phyloP scores from a whole-genome alignment of 1,140 invertebrate genomes.

The Oryzaephilus surinamensis region DNA sequence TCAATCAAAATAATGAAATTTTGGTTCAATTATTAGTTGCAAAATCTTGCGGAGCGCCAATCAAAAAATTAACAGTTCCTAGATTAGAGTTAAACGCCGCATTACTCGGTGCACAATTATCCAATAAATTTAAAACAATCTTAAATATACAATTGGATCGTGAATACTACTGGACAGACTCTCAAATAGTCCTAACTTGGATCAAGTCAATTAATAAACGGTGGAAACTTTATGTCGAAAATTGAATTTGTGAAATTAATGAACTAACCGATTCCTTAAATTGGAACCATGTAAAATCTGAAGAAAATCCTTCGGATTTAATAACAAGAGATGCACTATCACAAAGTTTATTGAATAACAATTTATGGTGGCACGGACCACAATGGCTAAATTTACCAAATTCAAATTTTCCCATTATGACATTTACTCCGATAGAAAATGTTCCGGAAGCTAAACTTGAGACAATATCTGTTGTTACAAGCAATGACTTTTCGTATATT shows the following conservation, averaged over 20 bases:
- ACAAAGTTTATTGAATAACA: conserved; percentile 13
- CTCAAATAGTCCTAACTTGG: conserved; percentile 33
- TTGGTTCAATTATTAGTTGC: conserved; percentile 11
- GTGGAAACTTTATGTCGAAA: conserved; percentile 33
- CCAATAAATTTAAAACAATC: background rate
- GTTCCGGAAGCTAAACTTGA: background rate
- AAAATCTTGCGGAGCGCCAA: conserved; percentile 16
- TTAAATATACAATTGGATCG: background rate
- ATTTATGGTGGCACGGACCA: conserved; percentile 31
- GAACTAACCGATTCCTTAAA: conserved; percentile 7
- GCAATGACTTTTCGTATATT: too few species aligned
- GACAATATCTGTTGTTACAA: background rate
- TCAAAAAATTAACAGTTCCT: conserved; percentile 14
- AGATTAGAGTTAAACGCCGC: conserved; percentile 4
- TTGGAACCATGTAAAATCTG: conserved; percentile 27
- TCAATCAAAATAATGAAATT: conserved; percentile 9
- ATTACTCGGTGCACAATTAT: background rate
- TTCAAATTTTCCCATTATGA: background rate
- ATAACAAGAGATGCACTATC: conserved; percentile 24
- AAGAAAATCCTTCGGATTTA: conserved; percentile 31
- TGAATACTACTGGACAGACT: conserved; percentile 24
- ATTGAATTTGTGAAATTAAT: conserved; percentile 34
- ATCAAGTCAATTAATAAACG: conserved; percentile 15
- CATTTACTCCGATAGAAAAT: background rate
- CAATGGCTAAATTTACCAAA: conserved; percentile 3